These are phyloP conservation scores for Heliothis subflexa DNA, from an alignment of 1,140 invertebrate species.

Conservation along the genomic window DNA sequence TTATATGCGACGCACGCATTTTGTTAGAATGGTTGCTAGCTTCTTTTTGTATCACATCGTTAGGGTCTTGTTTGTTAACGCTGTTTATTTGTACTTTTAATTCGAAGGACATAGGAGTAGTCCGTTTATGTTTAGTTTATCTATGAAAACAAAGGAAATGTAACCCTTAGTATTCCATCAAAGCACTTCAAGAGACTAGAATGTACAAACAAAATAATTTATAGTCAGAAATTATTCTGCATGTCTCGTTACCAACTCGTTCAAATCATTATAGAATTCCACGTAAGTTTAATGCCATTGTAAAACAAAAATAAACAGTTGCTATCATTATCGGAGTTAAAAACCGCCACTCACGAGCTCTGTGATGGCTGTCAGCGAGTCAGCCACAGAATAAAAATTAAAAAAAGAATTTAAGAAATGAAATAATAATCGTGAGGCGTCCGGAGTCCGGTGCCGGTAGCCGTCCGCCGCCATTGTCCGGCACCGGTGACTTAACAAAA, in stretches of 20 bases:
- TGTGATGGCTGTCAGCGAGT: conserved; percentile 40
- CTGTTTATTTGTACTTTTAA: too few species aligned
- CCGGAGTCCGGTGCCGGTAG: conserved; percentile 29
- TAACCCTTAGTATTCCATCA: neutral
- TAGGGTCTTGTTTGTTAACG: too few species aligned
- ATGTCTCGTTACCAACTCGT: conserved; percentile 32
- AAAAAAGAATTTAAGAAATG: conserved; percentile 42
- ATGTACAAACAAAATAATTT: conserved; percentile 19
- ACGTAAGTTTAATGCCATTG: conserved; percentile 33
- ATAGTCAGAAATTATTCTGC: conserved; percentile 23
- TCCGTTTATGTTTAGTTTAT: neutral
- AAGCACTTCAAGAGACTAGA: neutral
- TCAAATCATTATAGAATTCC: conserved; percentile 43
- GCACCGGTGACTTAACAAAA: conserved; percentile 50
- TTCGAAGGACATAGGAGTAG: too few species aligned
- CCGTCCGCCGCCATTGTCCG: conserved; percentile 45
- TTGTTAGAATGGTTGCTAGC: too few species aligned
- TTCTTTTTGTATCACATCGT: too few species aligned
- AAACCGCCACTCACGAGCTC: conserved; percentile 47
- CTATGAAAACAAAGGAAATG: neutral
- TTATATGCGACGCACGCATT: too few species aligned
- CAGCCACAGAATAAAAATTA: conserved; percentile 39
- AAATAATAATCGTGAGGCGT: conserved; percentile 48
- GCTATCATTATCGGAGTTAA: conserved; percentile 43
- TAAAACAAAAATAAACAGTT: conserved; percentile 49